These are phyloP conservation scores for Bombyx huttoni DNA, from an alignment of 2,888 invertebrate genomes.

Conservation along the genomic window DNA sequence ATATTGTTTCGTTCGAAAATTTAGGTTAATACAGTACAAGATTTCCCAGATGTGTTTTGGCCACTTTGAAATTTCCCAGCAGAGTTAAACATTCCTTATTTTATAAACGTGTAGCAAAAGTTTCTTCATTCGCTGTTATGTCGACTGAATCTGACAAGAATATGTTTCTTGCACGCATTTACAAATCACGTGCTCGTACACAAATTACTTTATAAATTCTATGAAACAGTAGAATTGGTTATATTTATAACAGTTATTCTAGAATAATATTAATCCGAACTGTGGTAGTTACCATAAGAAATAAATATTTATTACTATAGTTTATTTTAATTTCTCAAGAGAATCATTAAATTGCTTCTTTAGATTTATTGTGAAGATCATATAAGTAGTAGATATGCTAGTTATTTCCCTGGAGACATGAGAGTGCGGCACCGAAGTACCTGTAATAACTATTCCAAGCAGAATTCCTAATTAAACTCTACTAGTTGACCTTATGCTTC, in stretches of 20 bases:
- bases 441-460: conserved; percentile 16
- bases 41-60: conserved; percentile 39
- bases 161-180: conserved; percentile 13
- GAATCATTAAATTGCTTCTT: not conserved
- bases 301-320: too few species aligned
- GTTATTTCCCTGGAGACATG: conserved; percentile 35
- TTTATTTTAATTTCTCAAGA: not conserved
- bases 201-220: conserved; percentile 7
- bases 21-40: conserved; percentile 1
- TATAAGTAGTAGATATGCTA: conserved; percentile 18
- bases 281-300: not conserved
- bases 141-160: conserved; percentile 15
- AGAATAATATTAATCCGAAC: too few species aligned
- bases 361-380: not conserved
- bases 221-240: conserved; percentile 8
- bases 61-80: conserved; percentile 33
- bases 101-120: conserved; percentile 31
- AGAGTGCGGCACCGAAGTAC: conserved; percentile 20
- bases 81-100: conserved; percentile 24
- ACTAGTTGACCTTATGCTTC: conserved; percentile 9
- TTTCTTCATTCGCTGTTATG: conserved; percentile 32
- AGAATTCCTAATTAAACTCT: conserved; percentile 32
- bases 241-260: too few species aligned
- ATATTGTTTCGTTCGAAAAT: not conserved
- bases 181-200: not conserved